Evolutionary conservation across 1,140 invertebrate species (phyloP), one percentile per base, ranked within the genome.

Genomic region (Drosophila triauraria): DNA sequence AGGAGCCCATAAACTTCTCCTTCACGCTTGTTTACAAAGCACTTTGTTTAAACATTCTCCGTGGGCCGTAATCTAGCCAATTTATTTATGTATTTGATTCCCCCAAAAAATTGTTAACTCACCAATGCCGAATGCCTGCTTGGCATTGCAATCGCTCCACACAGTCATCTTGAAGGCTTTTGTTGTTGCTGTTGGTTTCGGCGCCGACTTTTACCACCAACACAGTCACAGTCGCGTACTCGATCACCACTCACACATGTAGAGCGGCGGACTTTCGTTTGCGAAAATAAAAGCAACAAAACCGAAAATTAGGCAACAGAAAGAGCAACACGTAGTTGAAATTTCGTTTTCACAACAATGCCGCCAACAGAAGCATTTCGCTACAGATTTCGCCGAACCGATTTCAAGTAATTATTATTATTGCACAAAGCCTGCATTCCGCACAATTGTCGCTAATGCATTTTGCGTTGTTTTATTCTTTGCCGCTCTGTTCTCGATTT

Each of bases 51-150:
- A 86, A 83, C 71, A 87, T 72, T 69, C 32, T 42, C 30, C 47
- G 27, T 38, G 32, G 44, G 56, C 63, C 47, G 71, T 72, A 76
- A 63, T 72, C 62, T 77, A 74, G 54, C 48, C 32, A 84, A 61
- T 63, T 82, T 76, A 32, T 56, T 82, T 76, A 32, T 56, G 35
- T 38, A 13, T 47, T 25, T 35, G 17, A 74, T 60, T 35, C n/a
- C 46, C 54, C 30, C 27, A 35, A 63, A 54, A 54, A 17, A 32
- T n/a, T 50, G 50, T 64, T 60, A 63, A 92, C 91, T 91, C 53
- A 92, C 91, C 91, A 92, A 92, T 92, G 83, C 91, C 91, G 75
- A 91, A 92, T 68, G 84, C 82, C 53, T 88, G 91, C 77, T 91
- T 92, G 76, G 75, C 82, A 80, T 85, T 92, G 74, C 91, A 91